These are phyloP conservation scores for Diorhabda sublineata DNA, from an alignment of 1,140 invertebrate genomes.

Conservation along the genomic window DNA sequence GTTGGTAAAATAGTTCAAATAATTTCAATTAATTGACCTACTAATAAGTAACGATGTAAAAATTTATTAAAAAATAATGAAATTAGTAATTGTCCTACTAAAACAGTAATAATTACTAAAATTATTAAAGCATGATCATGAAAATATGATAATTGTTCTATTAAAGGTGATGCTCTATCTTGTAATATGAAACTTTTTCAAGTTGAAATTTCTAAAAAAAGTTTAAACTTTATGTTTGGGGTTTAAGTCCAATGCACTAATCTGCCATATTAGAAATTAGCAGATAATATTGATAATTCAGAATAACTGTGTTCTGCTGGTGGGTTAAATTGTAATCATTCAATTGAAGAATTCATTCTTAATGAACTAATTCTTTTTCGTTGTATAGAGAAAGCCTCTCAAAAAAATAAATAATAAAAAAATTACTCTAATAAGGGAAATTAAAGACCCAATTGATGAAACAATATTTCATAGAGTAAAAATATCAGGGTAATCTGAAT, in stretches of 20 bases:
- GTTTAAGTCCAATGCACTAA: conserved; percentile 56
- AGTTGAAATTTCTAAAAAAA: conserved; percentile 52
- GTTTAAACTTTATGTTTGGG: conserved; percentile 55
- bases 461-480: no score
- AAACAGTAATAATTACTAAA: conserved; percentile 55
- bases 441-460: no score
- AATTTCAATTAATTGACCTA: conserved; percentile 55
- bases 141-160: conserved; percentile 59
- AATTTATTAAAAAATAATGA: conserved; percentile 51
- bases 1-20: conserved; percentile 60
- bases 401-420: no score
- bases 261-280: conserved; percentile 55
- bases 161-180: conserved; percentile 49
- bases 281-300: conserved; percentile 54
- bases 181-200: conserved; percentile 26
- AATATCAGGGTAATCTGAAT: conserved; percentile 66
- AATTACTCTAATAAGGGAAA: no score
- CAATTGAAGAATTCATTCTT: conserved; percentile 52
- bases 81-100: conserved; percentile 57
- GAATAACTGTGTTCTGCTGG: conserved; percentile 54
- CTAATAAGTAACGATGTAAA: conserved; percentile 51
- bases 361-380: conserved; percentile 47
- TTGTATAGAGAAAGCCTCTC: conserved; percentile 9
- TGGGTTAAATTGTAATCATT: conserved; percentile 56
- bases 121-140: conserved; percentile 56